phyloP scores from a whole-genome alignment of 2,113 vertebrate genomes.

The Tor tambroides region DNA sequence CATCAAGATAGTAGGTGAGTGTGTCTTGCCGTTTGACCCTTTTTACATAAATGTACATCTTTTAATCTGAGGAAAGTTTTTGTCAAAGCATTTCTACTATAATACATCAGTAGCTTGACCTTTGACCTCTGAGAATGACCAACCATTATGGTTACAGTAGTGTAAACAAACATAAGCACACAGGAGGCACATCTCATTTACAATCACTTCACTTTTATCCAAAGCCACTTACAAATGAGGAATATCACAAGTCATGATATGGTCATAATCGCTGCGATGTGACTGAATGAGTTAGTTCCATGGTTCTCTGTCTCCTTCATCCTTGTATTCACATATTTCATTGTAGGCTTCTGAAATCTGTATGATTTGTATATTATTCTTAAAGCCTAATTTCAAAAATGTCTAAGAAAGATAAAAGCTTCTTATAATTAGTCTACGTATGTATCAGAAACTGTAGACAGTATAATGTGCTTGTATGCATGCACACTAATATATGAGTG shows the following conservation, averaged over 20 bases:
- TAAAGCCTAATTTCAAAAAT: neutral
- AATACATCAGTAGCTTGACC: neutral
- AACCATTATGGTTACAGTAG: neutral
- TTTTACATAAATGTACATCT: neutral
- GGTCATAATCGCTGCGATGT: neutral
- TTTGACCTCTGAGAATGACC: neutral
- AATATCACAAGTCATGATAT: neutral
- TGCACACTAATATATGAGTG: neutral
- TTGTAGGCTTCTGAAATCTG: neutral
- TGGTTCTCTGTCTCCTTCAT: neutral
- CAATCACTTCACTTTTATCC: neutral
- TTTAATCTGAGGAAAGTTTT: neutral
- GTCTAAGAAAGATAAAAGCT: neutral
- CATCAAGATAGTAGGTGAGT: conserved; percentile 87
- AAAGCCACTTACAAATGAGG: neutral
- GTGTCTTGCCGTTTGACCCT: neutral
- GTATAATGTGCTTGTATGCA: neutral
- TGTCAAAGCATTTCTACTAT: neutral
- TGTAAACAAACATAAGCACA: too few relatives aligned
- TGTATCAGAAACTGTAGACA: neutral
- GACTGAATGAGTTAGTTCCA: neutral
- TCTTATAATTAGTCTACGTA: too few relatives aligned
- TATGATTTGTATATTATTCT: neutral
- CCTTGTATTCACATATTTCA: neutral
- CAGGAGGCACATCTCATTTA: neutral